Evolutionary conservation across 2,888 invertebrate genomes (phyloP).

Genomic region (Physocephala rufipes): DNA sequence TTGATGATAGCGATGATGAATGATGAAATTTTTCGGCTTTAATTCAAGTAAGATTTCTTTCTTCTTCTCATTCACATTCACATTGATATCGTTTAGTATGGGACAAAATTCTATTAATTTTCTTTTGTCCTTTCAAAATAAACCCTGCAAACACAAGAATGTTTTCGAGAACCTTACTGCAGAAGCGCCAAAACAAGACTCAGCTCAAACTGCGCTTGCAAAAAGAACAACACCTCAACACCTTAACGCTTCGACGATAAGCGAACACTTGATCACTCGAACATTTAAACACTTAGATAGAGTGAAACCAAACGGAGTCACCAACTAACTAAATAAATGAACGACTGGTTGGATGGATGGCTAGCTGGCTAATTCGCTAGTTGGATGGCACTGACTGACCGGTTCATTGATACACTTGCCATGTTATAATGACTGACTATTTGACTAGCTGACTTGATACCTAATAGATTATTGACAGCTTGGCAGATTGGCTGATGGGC

Average conservation of each 20-base stretch:
- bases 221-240: conserved; percentile 58
- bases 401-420: not conserved
- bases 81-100: too few species aligned
- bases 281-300: not conserved
- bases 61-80: too few species aligned
- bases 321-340: conserved; percentile 15
- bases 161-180: conserved; percentile 58
- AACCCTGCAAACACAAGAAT: not conserved
- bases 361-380: not conserved
- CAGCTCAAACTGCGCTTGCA: conserved; percentile 55
- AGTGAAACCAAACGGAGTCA: conserved; percentile 9
- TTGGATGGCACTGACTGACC: not conserved
- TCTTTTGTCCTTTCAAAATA: not conserved
- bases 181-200: conserved; percentile 61
- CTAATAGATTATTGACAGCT: not conserved
- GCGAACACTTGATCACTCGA: not conserved
- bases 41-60: too few species aligned
- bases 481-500: conserved; percentile 20
- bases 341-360: conserved; percentile 7
- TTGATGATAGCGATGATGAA: too few species aligned
- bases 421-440: not conserved
- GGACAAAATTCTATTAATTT: not conserved
- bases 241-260: too few species aligned
- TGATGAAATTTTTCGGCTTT: too few species aligned
- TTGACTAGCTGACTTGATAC: not conserved